Percentiles rank a stretch among this genome's conserved stretches.
Conservation (phyloP, 2,113 vertebrate genomes). For the Phalacrocorax aristotelis region DNA sequence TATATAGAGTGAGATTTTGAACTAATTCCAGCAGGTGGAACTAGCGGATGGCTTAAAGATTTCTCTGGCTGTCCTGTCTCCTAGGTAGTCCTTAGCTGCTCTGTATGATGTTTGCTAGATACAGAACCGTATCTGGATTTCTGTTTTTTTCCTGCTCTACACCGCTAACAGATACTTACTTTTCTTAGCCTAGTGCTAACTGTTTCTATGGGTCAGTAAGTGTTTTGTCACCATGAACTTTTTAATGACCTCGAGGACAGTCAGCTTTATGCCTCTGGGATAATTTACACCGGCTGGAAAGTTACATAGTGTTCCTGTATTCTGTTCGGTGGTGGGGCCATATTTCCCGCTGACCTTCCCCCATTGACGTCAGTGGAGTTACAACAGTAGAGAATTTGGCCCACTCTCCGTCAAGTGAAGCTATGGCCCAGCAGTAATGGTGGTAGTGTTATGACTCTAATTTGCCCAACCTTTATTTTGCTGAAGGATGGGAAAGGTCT, state of each 20-base stretch:
- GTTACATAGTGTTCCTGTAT: conserved; percentile 14
- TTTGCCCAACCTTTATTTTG: not conserved
- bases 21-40: conserved; percentile 59
- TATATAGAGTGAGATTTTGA: conserved; percentile 15
- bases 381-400: conserved; percentile 4
- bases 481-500: not conserved
- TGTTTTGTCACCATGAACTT: not conserved
- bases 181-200: not conserved
- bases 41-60: not conserved
- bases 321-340: not conserved
- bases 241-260: not conserved
- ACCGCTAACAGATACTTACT: not conserved
- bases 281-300: conserved; percentile 10
- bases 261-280: not conserved
- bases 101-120: not conserved
- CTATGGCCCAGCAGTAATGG: not conserved
- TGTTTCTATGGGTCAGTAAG: not conserved
- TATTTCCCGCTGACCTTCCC: conserved; percentile 46
- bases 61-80: not conserved
- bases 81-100: not conserved
- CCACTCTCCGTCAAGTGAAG: not conserved
- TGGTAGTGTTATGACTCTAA: not conserved
- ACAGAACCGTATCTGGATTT: not conserved
- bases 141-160: not conserved
- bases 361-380: conserved; percentile 35